These are phyloP conservation scores for Equus quagga DNA, from an alignment of 2,113 vertebrate species.

Conservation along the genomic window DNA sequence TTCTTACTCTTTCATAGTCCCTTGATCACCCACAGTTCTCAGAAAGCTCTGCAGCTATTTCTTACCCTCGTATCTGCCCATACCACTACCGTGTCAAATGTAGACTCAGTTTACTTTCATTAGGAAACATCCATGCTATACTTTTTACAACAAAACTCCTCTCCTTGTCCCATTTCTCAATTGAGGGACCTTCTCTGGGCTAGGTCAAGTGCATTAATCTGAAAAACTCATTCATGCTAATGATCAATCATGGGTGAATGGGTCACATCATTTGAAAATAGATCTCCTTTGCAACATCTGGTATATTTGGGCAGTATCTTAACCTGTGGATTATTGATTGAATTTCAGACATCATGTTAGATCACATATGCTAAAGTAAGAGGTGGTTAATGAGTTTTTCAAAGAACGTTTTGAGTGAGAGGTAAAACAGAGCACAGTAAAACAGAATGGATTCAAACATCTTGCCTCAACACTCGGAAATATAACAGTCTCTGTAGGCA, in stretches of 20 bases:
- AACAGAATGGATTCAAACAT: not conserved
- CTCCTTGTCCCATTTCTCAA: not conserved
- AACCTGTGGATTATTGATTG: not conserved
- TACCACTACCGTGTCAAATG: rapidly evolving
- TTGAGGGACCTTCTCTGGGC: not conserved
- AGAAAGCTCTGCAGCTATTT: not conserved
- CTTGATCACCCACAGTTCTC: not conserved
- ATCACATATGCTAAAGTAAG: not conserved
- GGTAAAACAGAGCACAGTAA: not conserved
- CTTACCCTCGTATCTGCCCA: rapidly evolving
- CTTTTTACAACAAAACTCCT: not conserved
- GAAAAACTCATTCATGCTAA: not conserved
- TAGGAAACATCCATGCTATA: not conserved
- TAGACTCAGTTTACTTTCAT: not conserved
- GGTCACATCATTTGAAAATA: not conserved
- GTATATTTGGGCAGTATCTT: not conserved
- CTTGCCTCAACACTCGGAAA: not conserved
- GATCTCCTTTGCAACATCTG: not conserved
- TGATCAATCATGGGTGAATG: not conserved
- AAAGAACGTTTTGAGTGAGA: not conserved
- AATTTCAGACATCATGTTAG: not conserved
- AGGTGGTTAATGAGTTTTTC: not conserved
- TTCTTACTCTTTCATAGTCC: not conserved
- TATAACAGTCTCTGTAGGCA: not conserved
- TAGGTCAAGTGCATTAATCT: not conserved